Conservation (phyloP, 2,888 invertebrate genomes). For the Leucophora obtusa region DNA sequence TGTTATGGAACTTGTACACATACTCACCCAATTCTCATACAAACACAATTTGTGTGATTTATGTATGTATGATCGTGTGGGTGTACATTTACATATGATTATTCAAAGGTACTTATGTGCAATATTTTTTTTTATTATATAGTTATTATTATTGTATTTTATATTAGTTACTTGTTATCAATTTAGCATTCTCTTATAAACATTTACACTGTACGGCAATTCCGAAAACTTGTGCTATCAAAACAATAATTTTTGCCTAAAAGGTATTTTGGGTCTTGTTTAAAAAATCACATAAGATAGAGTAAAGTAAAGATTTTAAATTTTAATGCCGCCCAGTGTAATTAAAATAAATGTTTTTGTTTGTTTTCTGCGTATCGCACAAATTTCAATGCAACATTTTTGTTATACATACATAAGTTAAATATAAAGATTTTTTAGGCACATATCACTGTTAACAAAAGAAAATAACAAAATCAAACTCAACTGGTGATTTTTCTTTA, state of each 20-base stretch:
- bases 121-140: slow-evolving; percentile 43
- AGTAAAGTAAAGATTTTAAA: too few relatives aligned
- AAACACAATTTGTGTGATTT: background rate
- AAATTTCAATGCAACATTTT: slow-evolving; percentile 4
- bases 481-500: slow-evolving; percentile 1
- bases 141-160: slow-evolving; percentile 25
- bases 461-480: background rate
- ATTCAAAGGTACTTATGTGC: slow-evolving; percentile 63
- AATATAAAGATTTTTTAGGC: background rate
- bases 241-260: too few relatives aligned
- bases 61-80: background rate
- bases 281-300: too few relatives aligned
- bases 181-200: background rate
- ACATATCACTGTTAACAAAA: background rate
- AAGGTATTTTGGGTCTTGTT: too few relatives aligned
- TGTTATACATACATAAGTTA: background rate
- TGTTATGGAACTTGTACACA: background rate
- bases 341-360: slow-evolving; percentile 9
- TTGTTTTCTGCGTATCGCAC: slow-evolving; percentile 11
- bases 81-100: slow-evolving; percentile 16
- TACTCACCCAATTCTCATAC: background rate
- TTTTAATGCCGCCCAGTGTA: background rate
- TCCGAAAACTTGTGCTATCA: too few relatives aligned
- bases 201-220: too few relatives aligned
- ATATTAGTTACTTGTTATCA: slow-evolving; percentile 43